Base-by-base conservation (phyloP, 2,888 invertebrate species). In the Holacanthella duospinosa region DNA sequence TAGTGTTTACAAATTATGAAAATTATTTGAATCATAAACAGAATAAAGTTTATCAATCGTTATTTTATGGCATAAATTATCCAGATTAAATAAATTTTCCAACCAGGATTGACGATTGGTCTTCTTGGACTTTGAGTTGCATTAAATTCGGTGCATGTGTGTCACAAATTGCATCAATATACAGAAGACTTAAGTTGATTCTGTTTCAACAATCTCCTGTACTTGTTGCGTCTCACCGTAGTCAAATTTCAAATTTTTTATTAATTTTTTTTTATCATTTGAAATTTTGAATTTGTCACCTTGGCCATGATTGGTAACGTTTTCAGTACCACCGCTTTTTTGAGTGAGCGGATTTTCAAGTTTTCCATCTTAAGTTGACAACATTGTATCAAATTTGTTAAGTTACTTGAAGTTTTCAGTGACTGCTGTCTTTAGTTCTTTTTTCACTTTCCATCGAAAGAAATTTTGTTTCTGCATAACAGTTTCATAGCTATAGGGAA, bases 1-100 rank as follows among this genome's bases (percentile, higher is more conserved):
- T 53, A 76, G 65, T 26, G 72, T 73, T 67, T 75, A 75, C 16
- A 75, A 66, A 65, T 76, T 76, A 58, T 74, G 75, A 28, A 75
- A 74, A 55, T 74, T 74, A 61, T 62, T 71, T 9, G 70, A 73
- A 56, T 72, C 72, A 53, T 68, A 72, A 1, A 68, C 72, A 12
- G 69, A 65, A 48, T 67, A 63, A 24, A 72, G 60, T 61, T 72
- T 72, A 19, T 71, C 67, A 36, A 72, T 36, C 1, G 72, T 72
- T 21, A 66, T 65, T 65, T 53, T 67, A 66, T 2, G 67, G 68
- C 2, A 72, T 63, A 60, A 69, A 69, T 43, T 68, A 72, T 29
- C 66, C 68, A n/a, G 71, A 70, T 56, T 36, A 57, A 4, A 24
- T 27, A 55, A 21, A 12, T 6, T 55, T 63, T 27, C 55, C 29